These are phyloP conservation scores for Protobothrops flavoviridis DNA, from an alignment of 2,113 vertebrate species.

Conservation along the genomic window DNA sequence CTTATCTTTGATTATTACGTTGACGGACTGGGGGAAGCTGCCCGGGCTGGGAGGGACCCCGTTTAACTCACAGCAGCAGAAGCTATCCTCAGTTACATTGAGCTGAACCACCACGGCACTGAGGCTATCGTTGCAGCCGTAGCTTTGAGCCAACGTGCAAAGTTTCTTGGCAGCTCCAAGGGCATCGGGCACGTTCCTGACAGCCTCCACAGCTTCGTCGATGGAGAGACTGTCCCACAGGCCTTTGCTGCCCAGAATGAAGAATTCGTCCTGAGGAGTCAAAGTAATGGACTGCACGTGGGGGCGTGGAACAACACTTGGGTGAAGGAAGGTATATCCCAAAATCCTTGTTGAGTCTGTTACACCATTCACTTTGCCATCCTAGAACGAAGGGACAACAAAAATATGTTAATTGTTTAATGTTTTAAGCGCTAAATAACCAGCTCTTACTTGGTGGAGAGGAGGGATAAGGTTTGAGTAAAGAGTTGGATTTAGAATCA, in stretches of 20 bases:
- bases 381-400: constrained; percentile 69
- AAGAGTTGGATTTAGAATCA: not conserved
- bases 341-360: constrained; percentile 94
- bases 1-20: constrained; percentile 77
- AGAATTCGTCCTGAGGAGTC: constrained; percentile 92
- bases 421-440: not conserved
- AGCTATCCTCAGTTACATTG: constrained; percentile 92
- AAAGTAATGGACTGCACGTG: constrained; percentile 90
- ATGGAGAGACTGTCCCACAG: constrained; percentile 88
- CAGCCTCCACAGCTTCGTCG: constrained; percentile 86
- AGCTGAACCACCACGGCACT: constrained; percentile 95
- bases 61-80: constrained; percentile 89
- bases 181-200: constrained; percentile 89
- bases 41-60: constrained; percentile 79
- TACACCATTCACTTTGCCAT: constrained; percentile 97
- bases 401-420: not conserved
- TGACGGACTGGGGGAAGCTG: constrained; percentile 72
- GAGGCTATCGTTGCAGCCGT: constrained; percentile 92
- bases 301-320: constrained; percentile 89
- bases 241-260: constrained; percentile 94
- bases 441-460: not conserved
- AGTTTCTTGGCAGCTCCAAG: constrained; percentile 94
- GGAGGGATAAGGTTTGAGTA: not conserved
- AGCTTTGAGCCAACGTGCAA: constrained; percentile 93
- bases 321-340: constrained; percentile 97